Percentiles rank a stretch among this genome's conserved stretches.
Evolutionary conservation across 2,113 vertebrate species (phyloP).

Genomic region (Sceloporus undulatus): DNA sequence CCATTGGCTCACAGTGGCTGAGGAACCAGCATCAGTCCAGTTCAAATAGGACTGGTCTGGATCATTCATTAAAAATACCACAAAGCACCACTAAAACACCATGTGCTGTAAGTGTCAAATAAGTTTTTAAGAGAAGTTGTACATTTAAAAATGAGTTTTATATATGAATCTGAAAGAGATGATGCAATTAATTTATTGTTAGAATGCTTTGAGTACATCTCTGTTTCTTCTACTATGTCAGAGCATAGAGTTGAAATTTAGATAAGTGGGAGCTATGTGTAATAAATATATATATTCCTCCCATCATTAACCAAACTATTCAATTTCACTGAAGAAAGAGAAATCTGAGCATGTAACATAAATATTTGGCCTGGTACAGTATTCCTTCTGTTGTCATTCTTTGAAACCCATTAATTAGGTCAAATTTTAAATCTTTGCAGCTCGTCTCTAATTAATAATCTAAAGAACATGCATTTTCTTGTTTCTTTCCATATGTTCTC

Average conservation of each 20-base stretch:
- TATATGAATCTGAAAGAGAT: too few species aligned
- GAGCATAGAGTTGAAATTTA: neutral
- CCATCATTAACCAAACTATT: slow-evolving; percentile 57
- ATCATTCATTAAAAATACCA: too few species aligned
- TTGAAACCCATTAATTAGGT: slow-evolving; percentile 37
- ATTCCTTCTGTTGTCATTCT: slow-evolving; percentile 56
- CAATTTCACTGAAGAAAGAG: slow-evolving; percentile 52
- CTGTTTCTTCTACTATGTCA: too few species aligned
- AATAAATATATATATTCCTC: slow-evolving; percentile 3
- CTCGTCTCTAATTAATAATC: slow-evolving; percentile 67
- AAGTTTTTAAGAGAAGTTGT: too few species aligned
- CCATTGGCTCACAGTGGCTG: too few species aligned
- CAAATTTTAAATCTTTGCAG: slow-evolving; percentile 54
- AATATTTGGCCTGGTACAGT: slow-evolving; percentile 53
- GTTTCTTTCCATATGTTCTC: slow-evolving; percentile 56
- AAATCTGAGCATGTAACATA: slow-evolving; percentile 58
- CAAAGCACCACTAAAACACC: too few species aligned
- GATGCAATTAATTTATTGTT: too few species aligned
- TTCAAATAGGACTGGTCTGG: too few species aligned
- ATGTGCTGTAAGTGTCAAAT: too few species aligned
- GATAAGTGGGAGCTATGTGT: neutral
- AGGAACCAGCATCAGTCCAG: too few species aligned
- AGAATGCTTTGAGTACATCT: too few species aligned
- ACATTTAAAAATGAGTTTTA: too few species aligned
- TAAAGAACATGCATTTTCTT: slow-evolving; percentile 51